phyloP scores from a whole-genome alignment of 2,888 invertebrate species.

The Cephonodes hylas region DNA sequence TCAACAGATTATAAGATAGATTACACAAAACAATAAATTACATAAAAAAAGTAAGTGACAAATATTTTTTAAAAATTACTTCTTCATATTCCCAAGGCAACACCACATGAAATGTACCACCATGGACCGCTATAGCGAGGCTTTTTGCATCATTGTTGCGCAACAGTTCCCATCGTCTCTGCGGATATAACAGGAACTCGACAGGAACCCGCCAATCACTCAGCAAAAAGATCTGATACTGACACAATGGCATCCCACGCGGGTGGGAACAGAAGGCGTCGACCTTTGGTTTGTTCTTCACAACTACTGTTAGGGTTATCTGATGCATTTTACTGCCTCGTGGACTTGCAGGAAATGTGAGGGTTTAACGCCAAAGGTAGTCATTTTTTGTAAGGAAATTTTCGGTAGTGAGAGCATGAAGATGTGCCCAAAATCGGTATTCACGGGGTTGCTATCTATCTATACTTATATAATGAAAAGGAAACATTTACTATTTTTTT shows the following conservation, averaged over 20 bases:
- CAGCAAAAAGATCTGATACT: conserved; percentile 1
- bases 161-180: neutral
- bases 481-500: no score
- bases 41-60: neutral
- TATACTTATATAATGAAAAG: no score
- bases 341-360: neutral
- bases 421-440: no score
- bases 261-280: conserved; percentile 4
- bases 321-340: neutral
- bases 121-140: neutral
- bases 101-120: neutral
- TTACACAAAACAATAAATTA: no score
- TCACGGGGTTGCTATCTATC: no score
- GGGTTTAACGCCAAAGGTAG: neutral
- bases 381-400: no score
- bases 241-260: neutral
- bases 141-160: neutral
- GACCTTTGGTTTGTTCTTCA: neutral
- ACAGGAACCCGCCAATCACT: conserved; percentile 1
- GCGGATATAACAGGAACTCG: conserved; percentile 2
- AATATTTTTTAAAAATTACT: neutral
- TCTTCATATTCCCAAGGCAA: neutral
- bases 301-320: neutral
- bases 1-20: no score
- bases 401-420: no score